phyloP scores from a whole-genome alignment of 2,888 invertebrate genomes.

The Tinea semifulvella region DNA sequence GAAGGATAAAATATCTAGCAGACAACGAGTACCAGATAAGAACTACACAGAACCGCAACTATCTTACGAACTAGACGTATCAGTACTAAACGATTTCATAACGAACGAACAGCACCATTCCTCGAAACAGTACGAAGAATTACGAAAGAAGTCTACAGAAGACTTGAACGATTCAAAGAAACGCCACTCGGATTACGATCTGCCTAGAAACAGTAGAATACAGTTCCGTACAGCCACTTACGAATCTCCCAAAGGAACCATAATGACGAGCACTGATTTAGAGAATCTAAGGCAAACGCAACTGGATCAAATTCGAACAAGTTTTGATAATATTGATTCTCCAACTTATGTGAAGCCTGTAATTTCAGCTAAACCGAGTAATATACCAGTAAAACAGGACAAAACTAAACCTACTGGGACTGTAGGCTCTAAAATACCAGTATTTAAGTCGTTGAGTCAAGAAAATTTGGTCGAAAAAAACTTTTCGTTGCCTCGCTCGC shows the following conservation, averaged over 20 bases:
- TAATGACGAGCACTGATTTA: conserved; percentile 59
- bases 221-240: conserved; percentile 72
- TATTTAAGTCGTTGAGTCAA: conserved; percentile 60
- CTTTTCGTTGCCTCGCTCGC: conserved; percentile 49
- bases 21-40: conserved; percentile 43
- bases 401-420: conserved; percentile 37
- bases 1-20: conserved; percentile 47
- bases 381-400: conserved; percentile 49
- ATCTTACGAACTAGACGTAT: conserved; percentile 52
- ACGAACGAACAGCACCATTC: conserved; percentile 53
- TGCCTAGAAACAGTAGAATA: conserved; percentile 66
- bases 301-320: conserved; percentile 47
- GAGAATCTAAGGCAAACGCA: conserved; percentile 68
- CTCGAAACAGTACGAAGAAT: conserved; percentile 36
- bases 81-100: conserved; percentile 57
- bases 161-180: conserved; percentile 51
- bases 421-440: conserved; percentile 62
- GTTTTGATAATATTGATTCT: conserved; percentile 26
- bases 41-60: conserved; percentile 45
- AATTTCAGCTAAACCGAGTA: conserved; percentile 54
- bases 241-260: conserved; percentile 65
- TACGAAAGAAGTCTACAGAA: conserved; percentile 42
- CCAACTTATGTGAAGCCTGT: conserved; percentile 39
- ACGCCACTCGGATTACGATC: conserved; percentile 59
- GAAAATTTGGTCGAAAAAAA: conserved; percentile 52